Evolutionary conservation across 2,888 invertebrate genomes (phyloP), one percentile per base, ranked within the genome.

Genomic region (Watsonalla cultraria): DNA sequence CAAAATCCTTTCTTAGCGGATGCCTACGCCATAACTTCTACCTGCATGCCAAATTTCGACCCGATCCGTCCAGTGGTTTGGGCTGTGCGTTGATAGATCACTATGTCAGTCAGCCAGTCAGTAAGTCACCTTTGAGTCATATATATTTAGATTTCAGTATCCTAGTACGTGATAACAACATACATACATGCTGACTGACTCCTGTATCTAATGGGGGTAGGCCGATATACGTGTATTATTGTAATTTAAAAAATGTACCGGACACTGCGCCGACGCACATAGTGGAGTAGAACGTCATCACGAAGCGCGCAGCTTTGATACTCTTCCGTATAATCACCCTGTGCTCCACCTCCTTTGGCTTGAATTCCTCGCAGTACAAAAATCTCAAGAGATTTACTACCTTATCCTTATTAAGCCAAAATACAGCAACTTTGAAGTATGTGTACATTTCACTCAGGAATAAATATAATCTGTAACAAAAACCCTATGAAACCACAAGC

Each of bases 371-470:
- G 57, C 89, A 81, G 56, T 82, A 68, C 61, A 91, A 71, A 73
- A 82, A 89, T 58, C 83, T 59, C 37, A 91, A 74, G 2, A 91
- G 77, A 50, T 71, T 69, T 56, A 82, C 60, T 45, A 91, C 82
- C 72, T 90, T 86, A 24, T 80, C 65, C 63, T 76, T 86, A 60
- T 91, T 90, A 56, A 80, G 58, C 89, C 90, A 89, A 66, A 91
- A 89, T 51, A 85, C 89, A 14, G 79, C 78, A 33, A 91, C 66
- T 72, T 91, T 91, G 61, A 91, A 82, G 62, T 88, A 90, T 6
- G 91, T 91, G 58, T 90, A 91, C 82, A 90, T 89, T 72, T 91
- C 91, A 61, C 91, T 91, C 35, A 91, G 78, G 61, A 90, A 90
- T 60, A 91, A 76, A 64, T 91, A 91, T 45, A 91, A 69, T 45